Evolutionary conservation across 2,113 vertebrate genomes (phyloP), one percentile per base, ranked within the genome.

Genomic region (Zosterops hypoxanthus): DNA sequence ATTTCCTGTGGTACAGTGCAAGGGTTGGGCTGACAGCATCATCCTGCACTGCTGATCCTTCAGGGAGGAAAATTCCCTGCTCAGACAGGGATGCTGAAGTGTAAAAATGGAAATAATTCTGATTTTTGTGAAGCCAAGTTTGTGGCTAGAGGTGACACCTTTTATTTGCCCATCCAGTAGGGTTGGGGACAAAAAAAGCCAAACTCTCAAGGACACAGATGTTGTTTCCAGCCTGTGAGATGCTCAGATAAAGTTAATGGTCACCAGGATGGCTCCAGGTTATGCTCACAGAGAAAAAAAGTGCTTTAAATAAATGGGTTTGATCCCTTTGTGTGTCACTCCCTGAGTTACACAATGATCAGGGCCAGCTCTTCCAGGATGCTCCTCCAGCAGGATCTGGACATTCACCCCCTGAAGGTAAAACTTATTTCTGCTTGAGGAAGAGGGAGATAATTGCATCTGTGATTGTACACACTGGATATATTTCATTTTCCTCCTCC

Each of bases 211-310:
- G 78, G 42, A 50, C 42, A 14, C 18, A 22, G 46, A 31, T 61
- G 14, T 77, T 50, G 26, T 80, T 59, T 55, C 29, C 25, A 42
- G 61, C 3, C 88, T 73, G 41, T 57, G 63, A 78, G 90, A 81
- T 94, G 91, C 76, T 92, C 82, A 75, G 91, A 92, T 96, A 93
- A 92, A 86, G 68, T 34, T 86, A 94, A 93, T 86, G 82, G 64
- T 88, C 64, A 5, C 64, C n/a, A 42, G 66, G 72, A 25, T 78
- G 66, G 76, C 96, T 75, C 49, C 71, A 44, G 86, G 83, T 88
- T 84, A 75, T 15, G 14, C 31, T 69, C 9, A 65, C 42, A 70
- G 26, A 69, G 59, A 29, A 81, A 86, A 86, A 63, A 16, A 57
- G 26, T 56, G 68, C 76, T 75, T 83, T 66, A 75, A 92, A 69